Percentiles rank a stretch among this genome's conserved stretches.
These are phyloP conservation scores for Melangyna quadrimaculata DNA, from an alignment of 2,888 invertebrate genomes.

Conservation along the genomic window DNA sequence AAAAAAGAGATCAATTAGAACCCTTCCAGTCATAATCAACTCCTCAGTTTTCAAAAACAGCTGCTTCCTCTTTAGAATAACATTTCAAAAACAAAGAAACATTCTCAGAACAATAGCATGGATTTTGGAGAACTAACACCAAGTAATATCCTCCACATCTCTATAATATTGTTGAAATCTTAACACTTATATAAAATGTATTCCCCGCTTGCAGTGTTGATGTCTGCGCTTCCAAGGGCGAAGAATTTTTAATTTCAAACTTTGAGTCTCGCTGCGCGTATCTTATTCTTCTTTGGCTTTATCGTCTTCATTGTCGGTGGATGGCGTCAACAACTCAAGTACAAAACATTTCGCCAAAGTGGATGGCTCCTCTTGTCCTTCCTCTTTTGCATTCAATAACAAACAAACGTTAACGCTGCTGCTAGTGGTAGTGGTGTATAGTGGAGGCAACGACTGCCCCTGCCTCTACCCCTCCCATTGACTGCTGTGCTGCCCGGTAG, in stretches of 20 bases:
- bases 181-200: not conserved
- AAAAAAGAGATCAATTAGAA: not conserved
- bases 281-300: not conserved
- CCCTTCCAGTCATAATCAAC: not conserved
- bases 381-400: constrained; percentile 59
- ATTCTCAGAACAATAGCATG: not conserved
- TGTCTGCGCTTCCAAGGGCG: constrained; percentile 12
- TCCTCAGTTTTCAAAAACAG: not conserved
- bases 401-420: constrained; percentile 47
- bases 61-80: not conserved
- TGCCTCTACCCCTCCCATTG: constrained; percentile 8
- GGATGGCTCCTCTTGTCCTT: constrained; percentile 25
- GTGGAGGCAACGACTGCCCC: not conserved
- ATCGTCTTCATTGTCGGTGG: constrained; percentile 24
- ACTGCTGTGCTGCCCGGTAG: not conserved
- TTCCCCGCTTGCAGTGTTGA: not conserved
- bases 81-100: not conserved
- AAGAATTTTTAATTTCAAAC: constrained; percentile 54
- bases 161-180: not conserved
- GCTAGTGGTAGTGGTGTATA: too few relatives aligned
- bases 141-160: not conserved
- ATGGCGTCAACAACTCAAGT: constrained; percentile 65
- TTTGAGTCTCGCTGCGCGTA: constrained; percentile 39
- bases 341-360: constrained; percentile 61
- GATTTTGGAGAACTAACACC: not conserved